These are phyloP conservation scores for Iphiclides podalirius DNA, from an alignment of 2,888 invertebrate genomes.

Conservation along the genomic window DNA sequence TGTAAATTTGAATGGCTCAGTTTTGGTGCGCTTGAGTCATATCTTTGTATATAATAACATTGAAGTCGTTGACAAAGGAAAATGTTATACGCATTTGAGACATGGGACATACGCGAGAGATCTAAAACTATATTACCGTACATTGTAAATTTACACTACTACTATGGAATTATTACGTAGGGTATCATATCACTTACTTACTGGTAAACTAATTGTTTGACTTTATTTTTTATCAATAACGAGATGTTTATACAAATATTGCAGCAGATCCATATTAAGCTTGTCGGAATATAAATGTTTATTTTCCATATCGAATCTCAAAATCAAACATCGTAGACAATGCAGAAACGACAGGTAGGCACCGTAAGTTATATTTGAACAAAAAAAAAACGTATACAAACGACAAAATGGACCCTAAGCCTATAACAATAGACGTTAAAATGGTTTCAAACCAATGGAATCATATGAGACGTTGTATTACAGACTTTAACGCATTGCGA, in stretches of 20 bases:
- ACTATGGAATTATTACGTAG: too few relatives aligned
- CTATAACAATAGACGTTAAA: neutral
- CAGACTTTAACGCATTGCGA: neutral
- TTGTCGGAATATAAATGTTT: slow-evolving; percentile 24
- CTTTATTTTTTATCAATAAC: too few relatives aligned
- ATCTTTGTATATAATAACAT: too few relatives aligned
- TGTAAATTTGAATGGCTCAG: too few relatives aligned
- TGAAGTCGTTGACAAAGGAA: too few relatives aligned
- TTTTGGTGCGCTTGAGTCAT: too few relatives aligned
- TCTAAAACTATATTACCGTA: too few relatives aligned
- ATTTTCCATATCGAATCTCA: slow-evolving; percentile 38
- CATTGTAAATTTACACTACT: too few relatives aligned
- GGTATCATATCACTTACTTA: too few relatives aligned
- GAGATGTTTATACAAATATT: neutral
- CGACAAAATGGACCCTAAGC: slow-evolving; percentile 25
- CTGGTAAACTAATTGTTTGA: too few relatives aligned
- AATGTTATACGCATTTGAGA: too few relatives aligned
- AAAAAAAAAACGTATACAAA: slow-evolving; percentile 34
- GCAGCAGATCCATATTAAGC: slow-evolving; percentile 18
- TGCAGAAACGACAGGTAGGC: slow-evolving; percentile 60
- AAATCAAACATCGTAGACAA: slow-evolving; percentile 56
- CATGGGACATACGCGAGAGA: too few relatives aligned
- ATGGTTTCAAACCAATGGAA: neutral
- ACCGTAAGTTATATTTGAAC: slow-evolving; percentile 36
- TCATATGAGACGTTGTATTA: neutral